Evolutionary conservation across 2,888 invertebrate species (phyloP), one percentile per base, ranked within the genome.

Genomic region (Aleiodes leptofemur): DNA sequence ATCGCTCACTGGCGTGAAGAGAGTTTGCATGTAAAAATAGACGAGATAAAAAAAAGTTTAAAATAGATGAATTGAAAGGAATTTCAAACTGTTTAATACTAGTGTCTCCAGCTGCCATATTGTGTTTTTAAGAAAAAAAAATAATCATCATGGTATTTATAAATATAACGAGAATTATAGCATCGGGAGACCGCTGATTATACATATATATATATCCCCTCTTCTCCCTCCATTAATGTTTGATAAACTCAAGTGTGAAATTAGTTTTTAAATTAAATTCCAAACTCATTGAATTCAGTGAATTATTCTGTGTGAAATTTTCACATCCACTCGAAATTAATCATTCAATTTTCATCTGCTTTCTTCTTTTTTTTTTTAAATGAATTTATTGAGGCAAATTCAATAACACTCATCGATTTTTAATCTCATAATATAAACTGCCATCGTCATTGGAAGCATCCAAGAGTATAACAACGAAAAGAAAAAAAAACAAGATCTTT

Each of bases 141-240:
- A 64, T 66, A 73, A 73, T 68, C 48, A 69, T 73, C 53, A 68
- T 68, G 68, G 73, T 73, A 57, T 73, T 69, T 73, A 73, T 73
- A 73, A 73, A 73, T 73, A 68, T 50, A 34, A 72, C 31, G 72
- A 48, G 56, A 23, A 43, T 72, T 16, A 72, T 61, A 57, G 51
- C 59, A 61, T 61, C 61, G 51, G 59, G 61, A 61, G 68, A 68
- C 29, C 73, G 51, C 59, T 73, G 55, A 57, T 56, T 73, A 73
- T 73, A 43, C 8, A 9, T 48, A 73, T 23, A 23, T 23, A 23
- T 73, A 43, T 43, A 9, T 48, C 64, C 48, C 64, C 59, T 23
- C 48, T 64, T 23, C 64, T 48, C 64, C 16, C 43, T 64, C 43
- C 43, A 50, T 53, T 51, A 61, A 61, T 69, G 34, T 31, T 72